Evolutionary conservation across 2,888 invertebrate genomes (phyloP), one percentile per base, ranked within the genome.

Genomic region (Mythimna impura): DNA sequence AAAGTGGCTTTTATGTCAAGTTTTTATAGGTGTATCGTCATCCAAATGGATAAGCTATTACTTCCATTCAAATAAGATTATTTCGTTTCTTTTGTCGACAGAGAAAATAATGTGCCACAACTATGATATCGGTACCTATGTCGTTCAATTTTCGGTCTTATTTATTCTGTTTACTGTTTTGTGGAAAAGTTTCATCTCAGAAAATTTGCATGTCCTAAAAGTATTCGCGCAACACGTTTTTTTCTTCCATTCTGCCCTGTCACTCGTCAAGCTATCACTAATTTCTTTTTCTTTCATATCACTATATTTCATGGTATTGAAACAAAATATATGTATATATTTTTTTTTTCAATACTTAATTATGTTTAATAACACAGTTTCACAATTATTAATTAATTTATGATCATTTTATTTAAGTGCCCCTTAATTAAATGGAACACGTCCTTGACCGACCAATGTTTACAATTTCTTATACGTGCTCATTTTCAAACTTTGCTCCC

Each of bases 41-140:
- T 79, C 52, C 54, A 58, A 79, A 76, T 79, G 58, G 63, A 64
- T 60, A 54, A 54, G 57, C 73, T 72, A 54, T 73, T 72, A 75
- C 54, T 62, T 57, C 30, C 75, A 62, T 66, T 77, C 50, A 63
- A 75, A 66, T 77, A 62, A 66, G 36, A 62, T 66, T 55, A 66
- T 54, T 57, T 57, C 4, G 22, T 25, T 58, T 43, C 40, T 36
- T 77, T 77, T 77, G 61, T 61, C 9, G 71, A 25, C 12, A 52
- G 10, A 54, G 25, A 22, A 40, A 62, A 61, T 40, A 30, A 55
- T 55, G 30, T 55, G 22, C 50, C 36, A 54, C 57, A 17, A 7
- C 5, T 30, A 76, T 76, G 47, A 67, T 47, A 36, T 36, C 14
- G 20, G 36, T 47, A 3, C 5, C 9, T 25, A 20, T 50, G 50